Percentiles rank a stretch among this genome's conserved stretches.
These are phyloP conservation scores for Amphimallon solstitiale DNA, from an alignment of 2,888 invertebrate species.

Conservation along the genomic window DNA sequence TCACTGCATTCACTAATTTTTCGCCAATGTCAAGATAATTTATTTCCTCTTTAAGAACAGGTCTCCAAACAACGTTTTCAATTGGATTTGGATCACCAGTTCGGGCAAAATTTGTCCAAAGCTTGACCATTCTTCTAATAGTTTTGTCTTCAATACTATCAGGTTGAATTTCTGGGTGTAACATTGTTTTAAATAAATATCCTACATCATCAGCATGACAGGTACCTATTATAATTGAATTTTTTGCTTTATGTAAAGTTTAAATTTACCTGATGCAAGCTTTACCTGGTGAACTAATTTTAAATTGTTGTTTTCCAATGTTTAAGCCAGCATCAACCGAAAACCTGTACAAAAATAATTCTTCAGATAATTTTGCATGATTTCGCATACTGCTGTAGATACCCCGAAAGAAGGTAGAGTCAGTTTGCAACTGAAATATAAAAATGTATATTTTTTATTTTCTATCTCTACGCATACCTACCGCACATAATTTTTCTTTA, in stretches of 20 bases:
- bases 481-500: conserved; percentile 55
- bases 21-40: conserved; percentile 46
- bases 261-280: not conserved
- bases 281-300: conserved; percentile 43
- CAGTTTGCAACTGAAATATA: conserved; percentile 46
- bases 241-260: not conserved
- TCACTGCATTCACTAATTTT: conserved; percentile 34
- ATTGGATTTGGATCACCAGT: conserved; percentile 49
- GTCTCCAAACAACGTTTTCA: conserved; percentile 44
- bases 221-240: conserved; percentile 42
- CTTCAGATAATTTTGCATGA: conserved; percentile 36
- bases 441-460: no score
- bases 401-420: conserved; percentile 46
- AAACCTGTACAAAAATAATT: conserved; percentile 49
- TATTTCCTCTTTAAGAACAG: conserved; percentile 40
- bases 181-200: conserved; percentile 49
- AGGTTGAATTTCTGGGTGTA: conserved; percentile 41
- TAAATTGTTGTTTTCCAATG: conserved; percentile 42
- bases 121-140: conserved; percentile 47
- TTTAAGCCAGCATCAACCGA: conserved; percentile 44
- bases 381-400: conserved; percentile 44
- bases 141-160: conserved; percentile 45
- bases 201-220: conserved; percentile 51
- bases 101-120: conserved; percentile 54
- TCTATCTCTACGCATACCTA: conserved; percentile 31